Conservation (phyloP, 2,888 invertebrate species). For the Keiferia lycopersicella region DNA sequence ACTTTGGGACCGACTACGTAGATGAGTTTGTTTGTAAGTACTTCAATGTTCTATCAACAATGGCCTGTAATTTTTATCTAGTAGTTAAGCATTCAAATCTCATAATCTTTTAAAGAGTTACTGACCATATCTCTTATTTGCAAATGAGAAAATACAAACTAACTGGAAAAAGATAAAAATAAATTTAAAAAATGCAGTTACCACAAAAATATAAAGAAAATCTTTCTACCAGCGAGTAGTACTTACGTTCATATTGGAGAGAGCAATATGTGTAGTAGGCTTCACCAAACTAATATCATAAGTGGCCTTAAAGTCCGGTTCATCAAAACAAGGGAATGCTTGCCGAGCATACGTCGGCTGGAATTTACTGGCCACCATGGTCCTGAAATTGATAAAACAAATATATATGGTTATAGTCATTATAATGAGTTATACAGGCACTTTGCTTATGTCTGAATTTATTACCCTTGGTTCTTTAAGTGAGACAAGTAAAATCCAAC, state of each 20-base stretch:
- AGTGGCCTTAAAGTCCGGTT: conserved; percentile 94
- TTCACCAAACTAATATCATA: conserved; percentile 90
- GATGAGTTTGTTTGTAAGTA: too few relatives aligned
- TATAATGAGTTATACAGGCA: too few relatives aligned
- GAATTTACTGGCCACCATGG: conserved; percentile 95
- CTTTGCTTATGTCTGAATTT: neutral
- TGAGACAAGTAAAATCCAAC: conserved; percentile 88
- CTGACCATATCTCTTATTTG: too few relatives aligned
- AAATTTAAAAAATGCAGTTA: too few relatives aligned
- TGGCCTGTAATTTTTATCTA: too few relatives aligned
- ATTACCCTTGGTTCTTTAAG: conserved; percentile 78
- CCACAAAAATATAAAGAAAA: too few relatives aligned
- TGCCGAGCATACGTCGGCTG: conserved; percentile 96
- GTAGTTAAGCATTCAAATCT: too few relatives aligned
- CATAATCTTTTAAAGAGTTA: neutral
- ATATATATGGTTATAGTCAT: conserved; percentile 14
- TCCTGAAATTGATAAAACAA: conserved; percentile 72
- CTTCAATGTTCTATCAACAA: too few relatives aligned
- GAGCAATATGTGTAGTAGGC: conserved; percentile 86
- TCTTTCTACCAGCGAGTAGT: too few relatives aligned
- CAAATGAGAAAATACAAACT: too few relatives aligned
- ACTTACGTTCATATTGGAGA: conserved; percentile 94
- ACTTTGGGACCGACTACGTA: too few relatives aligned
- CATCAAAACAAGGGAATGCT: conserved; percentile 98
- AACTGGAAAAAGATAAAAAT: too few relatives aligned